Evolutionary conservation across 1,140 invertebrate species (phyloP), one percentile per base, ranked within the genome.

Genomic region (Pogonus chalceus): DNA sequence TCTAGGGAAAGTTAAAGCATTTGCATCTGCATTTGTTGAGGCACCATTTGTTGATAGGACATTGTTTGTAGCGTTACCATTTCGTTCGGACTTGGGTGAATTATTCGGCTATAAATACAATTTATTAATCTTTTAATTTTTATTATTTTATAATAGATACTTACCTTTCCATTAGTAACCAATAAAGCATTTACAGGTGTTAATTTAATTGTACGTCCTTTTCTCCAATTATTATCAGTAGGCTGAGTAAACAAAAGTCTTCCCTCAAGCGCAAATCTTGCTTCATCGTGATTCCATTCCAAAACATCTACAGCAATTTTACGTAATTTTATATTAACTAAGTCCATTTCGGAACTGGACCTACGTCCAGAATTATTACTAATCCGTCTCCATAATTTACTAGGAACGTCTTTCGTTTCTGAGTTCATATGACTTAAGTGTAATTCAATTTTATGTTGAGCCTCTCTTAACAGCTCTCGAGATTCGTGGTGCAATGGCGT

Each of bases 391-490:
- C 91, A 95, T 21, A 94, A 75, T 65, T 88, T 88, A n/a, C 84
- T 87, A 2, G 88, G 88, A 24, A 92, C 84, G 69, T 93, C 90
- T 72, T 92, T 91, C 12, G 91, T 88, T 70, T 90, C 85, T 73
- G 88, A 87, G 71, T 97, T 97, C 78, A 98, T 97, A 66, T 94
- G 89, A 67, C 92, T 90, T 55, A 98, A 78, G 67, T 95, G 88
- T 53, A 90, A 76, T 71, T 96, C 92, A 52, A 98, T 92, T 69
- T 92, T 93, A 59, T 87, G 82, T 69, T 93, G 90, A 12, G 93
- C 90, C 60, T 89, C 82, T 56, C 84, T 81, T 3, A 96, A 77
- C 60, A 80, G 78, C 58, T 86, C 83, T 53, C 86, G 81, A 50
- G 87, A 85, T 37, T 84, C 80, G 60, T 92, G 83, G 62, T 88